These are phyloP conservation scores for Pseudorasbora parva DNA, from an alignment of 2,113 vertebrate species.

Conservation along the genomic window DNA sequence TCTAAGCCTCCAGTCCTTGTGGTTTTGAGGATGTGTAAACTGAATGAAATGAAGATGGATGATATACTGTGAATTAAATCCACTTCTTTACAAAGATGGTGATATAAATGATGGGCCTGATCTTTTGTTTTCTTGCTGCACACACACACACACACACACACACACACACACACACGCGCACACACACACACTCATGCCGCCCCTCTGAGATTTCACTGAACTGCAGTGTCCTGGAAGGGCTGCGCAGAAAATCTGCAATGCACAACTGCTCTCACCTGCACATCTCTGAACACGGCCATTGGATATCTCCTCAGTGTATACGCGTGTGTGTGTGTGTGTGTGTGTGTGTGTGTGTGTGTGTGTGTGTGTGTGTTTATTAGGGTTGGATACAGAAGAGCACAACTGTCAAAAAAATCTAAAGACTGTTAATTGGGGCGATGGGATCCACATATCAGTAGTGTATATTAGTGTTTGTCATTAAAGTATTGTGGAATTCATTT, in stretches of 20 bases:
- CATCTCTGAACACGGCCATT: neutral
- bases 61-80: slow-evolving; percentile 58
- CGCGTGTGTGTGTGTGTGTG: neutral
- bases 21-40: slow-evolving; percentile 38
- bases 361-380: too few species aligned
- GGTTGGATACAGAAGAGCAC: neutral
- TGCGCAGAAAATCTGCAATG: slow-evolving; percentile 50
- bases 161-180: neutral
- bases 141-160: neutral
- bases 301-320: neutral
- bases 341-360: neutral
- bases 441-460: neutral
- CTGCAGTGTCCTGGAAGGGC: slow-evolving; percentile 47
- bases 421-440: slow-evolving; percentile 16
- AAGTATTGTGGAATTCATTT: slow-evolving; percentile 18
- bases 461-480: slow-evolving; percentile 18
- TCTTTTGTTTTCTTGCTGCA: slow-evolving; percentile 23
- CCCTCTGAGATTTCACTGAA: slow-evolving; percentile 38
- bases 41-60: slow-evolving; percentile 51
- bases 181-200: neutral
- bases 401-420: slow-evolving; percentile 5
- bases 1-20: slow-evolving; percentile 49
- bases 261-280: slow-evolving; percentile 29
- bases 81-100: slow-evolving; percentile 43
- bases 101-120: slow-evolving; percentile 12